Evolutionary conservation across 2,888 invertebrate species (phyloP).

Genomic region (Willowsia nigromaculata): DNA sequence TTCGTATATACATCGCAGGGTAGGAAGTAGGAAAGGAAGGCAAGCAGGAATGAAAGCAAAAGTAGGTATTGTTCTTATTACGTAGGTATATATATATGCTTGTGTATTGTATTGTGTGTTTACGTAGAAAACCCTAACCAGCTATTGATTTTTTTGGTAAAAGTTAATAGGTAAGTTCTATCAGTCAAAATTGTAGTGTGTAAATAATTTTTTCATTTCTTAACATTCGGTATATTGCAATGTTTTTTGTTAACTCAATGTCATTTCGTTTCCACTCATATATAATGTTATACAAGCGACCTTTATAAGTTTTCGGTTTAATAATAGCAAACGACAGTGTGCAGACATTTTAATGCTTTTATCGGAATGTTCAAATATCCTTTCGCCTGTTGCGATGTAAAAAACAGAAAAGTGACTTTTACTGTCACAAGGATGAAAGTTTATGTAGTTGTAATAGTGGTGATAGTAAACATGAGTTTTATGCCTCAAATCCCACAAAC

Average conservation of each 20-base stretch:
- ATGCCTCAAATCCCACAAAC: no score
- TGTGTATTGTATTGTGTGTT: neutral
- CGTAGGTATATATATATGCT: neutral
- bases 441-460: no score
- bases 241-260: conserved; percentile 16
- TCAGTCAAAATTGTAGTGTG: conserved; percentile 24
- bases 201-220: neutral
- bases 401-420: no score
- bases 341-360: no score
- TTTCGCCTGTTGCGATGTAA: no score
- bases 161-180: conserved; percentile 1
- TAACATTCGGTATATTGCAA: neutral
- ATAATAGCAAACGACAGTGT: no score
- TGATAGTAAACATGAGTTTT: no score
- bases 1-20: conserved; percentile 6
- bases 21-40: conserved; percentile 63
- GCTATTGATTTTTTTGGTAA: neutral
- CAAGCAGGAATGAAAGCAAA: conserved; percentile 63
- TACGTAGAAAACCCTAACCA: neutral
- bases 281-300: neutral
- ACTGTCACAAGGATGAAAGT: no score
- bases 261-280: conserved; percentile 39
- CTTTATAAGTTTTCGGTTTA: no score
- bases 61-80: conserved; percentile 9
- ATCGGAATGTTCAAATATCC: no score